These are phyloP conservation scores for Tilapia sparmanii DNA, from an alignment of 2,113 vertebrate species.

Conservation along the genomic window DNA sequence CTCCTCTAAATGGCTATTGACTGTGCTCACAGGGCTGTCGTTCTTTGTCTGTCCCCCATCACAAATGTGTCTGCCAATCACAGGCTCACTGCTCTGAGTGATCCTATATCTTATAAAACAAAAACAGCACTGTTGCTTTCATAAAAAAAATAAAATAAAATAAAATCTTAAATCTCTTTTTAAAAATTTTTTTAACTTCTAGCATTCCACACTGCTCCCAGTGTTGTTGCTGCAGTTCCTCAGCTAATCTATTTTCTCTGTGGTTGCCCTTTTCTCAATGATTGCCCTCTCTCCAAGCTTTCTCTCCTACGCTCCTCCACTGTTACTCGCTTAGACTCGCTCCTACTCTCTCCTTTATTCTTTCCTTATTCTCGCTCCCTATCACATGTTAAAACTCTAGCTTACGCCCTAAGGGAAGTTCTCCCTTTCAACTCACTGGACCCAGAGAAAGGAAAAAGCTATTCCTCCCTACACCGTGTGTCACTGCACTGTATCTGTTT, in stretches of 20 bases:
- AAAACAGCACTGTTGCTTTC: background rate
- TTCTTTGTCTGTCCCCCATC: conserved; percentile 55
- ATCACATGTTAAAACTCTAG: conserved; percentile 18
- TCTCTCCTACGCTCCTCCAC: conserved; percentile 56
- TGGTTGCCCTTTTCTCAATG: conserved; percentile 48
- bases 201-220: background rate
- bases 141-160: background rate
- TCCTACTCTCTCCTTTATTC: conserved; percentile 35
- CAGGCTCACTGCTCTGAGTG: conserved; percentile 18
- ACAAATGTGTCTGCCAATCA: conserved; percentile 68
- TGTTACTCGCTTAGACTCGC: conserved; percentile 29
- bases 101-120: background rate
- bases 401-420: conserved; percentile 31
- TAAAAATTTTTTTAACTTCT: background rate
- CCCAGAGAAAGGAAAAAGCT: conserved; percentile 31
- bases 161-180: background rate
- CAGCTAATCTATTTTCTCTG: conserved; percentile 45
- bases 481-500: conserved; percentile 15
- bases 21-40: conserved; percentile 46
- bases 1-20: conserved; percentile 67
- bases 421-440: conserved; percentile 35
- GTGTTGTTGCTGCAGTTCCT: background rate
- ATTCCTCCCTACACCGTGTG: conserved; percentile 3
- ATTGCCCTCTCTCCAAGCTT: conserved; percentile 40
- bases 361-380: conserved; percentile 11